Evolutionary conservation across 2,888 invertebrate genomes (phyloP).

Genomic region (Elysia crispata): DNA sequence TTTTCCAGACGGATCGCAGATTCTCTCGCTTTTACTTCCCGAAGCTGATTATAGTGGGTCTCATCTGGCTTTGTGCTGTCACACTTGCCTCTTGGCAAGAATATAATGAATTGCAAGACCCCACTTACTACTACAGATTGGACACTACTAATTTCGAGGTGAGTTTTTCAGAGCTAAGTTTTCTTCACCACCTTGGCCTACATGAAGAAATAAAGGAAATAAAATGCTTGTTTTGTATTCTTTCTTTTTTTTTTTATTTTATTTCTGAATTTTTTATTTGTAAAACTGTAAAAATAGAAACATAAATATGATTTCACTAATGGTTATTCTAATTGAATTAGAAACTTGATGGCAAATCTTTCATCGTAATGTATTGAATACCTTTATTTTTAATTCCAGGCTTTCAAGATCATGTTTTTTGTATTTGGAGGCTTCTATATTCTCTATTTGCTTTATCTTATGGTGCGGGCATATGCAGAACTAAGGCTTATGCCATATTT

Average conservation of each 20-base stretch:
- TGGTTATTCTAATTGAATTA: too few species aligned
- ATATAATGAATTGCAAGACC: conserved; percentile 91
- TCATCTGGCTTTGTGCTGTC: conserved; percentile 91
- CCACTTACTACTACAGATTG: conserved; percentile 92
- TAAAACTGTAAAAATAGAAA: too few species aligned
- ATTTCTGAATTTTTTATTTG: too few species aligned
- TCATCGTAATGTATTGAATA: not conserved
- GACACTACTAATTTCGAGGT: conserved; percentile 81
- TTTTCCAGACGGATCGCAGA: conserved; percentile 88
- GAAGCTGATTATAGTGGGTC: conserved; percentile 90
- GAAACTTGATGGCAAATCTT: too few species aligned
- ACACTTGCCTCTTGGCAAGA: conserved; percentile 93
- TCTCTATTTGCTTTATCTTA: conserved; percentile 88
- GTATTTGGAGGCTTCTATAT: conserved; percentile 90
- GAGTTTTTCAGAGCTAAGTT: conserved; percentile 85
- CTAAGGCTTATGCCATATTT: conserved; percentile 97
- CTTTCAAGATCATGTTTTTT: conserved; percentile 93
- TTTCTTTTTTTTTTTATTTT: too few species aligned
- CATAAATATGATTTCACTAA: conserved; percentile 78
- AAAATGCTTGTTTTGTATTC: too few species aligned
- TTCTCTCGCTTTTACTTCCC: conserved; percentile 92
- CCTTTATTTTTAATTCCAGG: conserved; percentile 81
- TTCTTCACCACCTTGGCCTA: too few species aligned
- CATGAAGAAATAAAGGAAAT: too few species aligned
- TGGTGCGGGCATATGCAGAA: conserved; percentile 94